Evolutionary conservation across 2,888 invertebrate genomes (phyloP), one percentile per base, ranked within the genome.

Genomic region (Euphydryas editha): DNA sequence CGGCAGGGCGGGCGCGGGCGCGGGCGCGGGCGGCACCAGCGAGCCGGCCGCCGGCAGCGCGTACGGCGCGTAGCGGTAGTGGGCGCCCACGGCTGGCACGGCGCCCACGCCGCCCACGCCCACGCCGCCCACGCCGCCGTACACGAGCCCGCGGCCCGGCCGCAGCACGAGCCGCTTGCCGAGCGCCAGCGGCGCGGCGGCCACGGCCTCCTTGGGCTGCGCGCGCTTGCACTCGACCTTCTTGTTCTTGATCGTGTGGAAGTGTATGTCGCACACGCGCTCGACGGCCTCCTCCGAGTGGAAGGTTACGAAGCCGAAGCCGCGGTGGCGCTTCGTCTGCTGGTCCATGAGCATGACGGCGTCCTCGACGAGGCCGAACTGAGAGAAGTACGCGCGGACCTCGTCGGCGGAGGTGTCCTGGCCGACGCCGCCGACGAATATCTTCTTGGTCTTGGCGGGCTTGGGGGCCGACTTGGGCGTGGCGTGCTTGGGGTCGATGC

Each of bases 341-440:
- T 98, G 97, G 85, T 98, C 97, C 97, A 98, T 98, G 75, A 98
- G 94, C 97, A 98, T 97, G 18, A 97, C 97, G 36, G 97, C 97
- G 87, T 98, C 98, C 83, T 97, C 97, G 20, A 97, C 97, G 81
- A 96, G 96, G 18, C 98, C 98, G 86, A 97, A 98, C 87, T 97
- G 97, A 73, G 95, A 95, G 94, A 98, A 98, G 88, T 97, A 98
- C 44, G 96, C 96, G 86, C 97, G 96, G 8, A 98, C 97, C 87
- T 98, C 98, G 65, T 98, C 98, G 62, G 97, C 96, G 37, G 97
- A 96, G 1, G 98, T 98, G 92, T 98, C 98, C 87, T 98, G 98
- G 65, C 97, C 97, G 69, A 98, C 97, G 65, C 98, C 98, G 62
- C 98, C 98, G 24, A 98, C 98, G 90, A 98, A 98, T 75, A 98